Evolutionary conservation across 2,888 invertebrate genomes (phyloP).

Genomic region (Polyommatus icarus): DNA sequence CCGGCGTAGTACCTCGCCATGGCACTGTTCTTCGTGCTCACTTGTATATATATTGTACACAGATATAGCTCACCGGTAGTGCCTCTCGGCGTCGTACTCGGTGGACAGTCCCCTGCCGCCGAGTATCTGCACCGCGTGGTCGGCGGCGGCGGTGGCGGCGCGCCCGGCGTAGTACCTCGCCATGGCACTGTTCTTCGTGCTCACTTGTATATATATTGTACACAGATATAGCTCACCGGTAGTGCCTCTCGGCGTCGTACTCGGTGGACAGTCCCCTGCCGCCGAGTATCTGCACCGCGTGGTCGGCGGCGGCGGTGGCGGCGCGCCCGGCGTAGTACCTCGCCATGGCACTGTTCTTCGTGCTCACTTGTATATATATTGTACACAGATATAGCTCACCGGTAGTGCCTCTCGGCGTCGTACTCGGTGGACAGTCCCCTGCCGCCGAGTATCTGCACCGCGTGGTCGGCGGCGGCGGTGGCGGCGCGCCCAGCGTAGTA

Average conservation of each 20-base stretch:
- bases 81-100: conserved; percentile 86
- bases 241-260: conserved; percentile 87
- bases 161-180: conserved; percentile 87
- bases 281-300: conserved; percentile 87
- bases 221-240: conserved; percentile 49
- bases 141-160: conserved; percentile 84
- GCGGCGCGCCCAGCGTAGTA: conserved; percentile 86
- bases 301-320: conserved; percentile 86
- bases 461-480: conserved; percentile 84
- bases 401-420: conserved; percentile 87
- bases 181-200: no score
- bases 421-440: conserved; percentile 85
- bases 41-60: conserved; percentile 47
- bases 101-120: conserved; percentile 87
- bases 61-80: conserved; percentile 66
- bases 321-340: conserved; percentile 86
- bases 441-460: conserved; percentile 88
- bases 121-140: conserved; percentile 87
- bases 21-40: no score
- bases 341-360: conserved; percentile 87
- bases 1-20: conserved; percentile 89
- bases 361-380: conserved; percentile 68
- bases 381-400: conserved; percentile 53
- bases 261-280: conserved; percentile 85
- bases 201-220: conserved; percentile 55